These are phyloP conservation scores for Grantiella picta DNA, from an alignment of 2,113 vertebrate genomes.

Conservation along the genomic window DNA sequence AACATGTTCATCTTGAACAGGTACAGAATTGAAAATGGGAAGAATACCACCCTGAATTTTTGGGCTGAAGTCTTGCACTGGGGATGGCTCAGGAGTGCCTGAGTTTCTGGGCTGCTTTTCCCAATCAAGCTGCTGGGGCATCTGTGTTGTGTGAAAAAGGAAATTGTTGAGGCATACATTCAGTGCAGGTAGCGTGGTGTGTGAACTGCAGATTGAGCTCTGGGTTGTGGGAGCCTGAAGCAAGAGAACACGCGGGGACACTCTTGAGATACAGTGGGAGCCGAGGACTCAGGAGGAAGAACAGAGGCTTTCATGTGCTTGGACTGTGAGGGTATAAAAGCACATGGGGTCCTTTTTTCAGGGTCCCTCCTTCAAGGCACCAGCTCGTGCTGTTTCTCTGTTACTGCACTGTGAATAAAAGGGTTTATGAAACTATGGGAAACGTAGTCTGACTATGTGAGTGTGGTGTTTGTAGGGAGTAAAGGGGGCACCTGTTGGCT, in stretches of 20 bases:
- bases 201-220: not conserved
- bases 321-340: not conserved
- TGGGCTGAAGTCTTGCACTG: not conserved
- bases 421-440: not conserved
- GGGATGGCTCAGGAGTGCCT: not conserved
- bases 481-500: not conserved
- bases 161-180: not conserved
- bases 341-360: not conserved
- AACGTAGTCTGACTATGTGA: not conserved
- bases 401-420: not conserved
- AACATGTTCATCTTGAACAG: not conserved
- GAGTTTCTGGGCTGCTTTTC: not conserved
- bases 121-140: not conserved
- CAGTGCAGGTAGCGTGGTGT: not conserved
- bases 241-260: not conserved
- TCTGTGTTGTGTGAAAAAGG: not conserved
- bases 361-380: not conserved
- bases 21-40: not conserved
- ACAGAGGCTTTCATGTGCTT: not conserved
- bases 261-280: not conserved
- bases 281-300: not conserved
- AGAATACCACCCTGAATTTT: not conserved
- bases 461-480: not conserved
- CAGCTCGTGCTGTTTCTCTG: not conserved
- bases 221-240: not conserved